Conservation (phyloP, 2,888 invertebrate genomes). For the Glaucopsyche alexis region DNA sequence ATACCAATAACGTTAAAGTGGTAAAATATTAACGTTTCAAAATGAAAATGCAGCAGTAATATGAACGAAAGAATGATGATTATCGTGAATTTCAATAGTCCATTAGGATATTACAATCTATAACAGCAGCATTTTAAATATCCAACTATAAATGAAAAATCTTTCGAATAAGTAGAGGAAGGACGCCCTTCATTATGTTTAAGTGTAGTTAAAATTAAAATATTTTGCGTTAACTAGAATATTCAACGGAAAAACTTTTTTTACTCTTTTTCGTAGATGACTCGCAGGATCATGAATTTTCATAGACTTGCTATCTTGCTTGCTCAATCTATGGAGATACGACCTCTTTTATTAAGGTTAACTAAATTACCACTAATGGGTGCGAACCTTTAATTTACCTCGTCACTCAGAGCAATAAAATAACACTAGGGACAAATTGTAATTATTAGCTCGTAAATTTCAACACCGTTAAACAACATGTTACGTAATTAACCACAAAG, state of each 20-base stretch:
- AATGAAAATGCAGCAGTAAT: neutral
- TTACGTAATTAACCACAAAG: slow-evolving; percentile 32
- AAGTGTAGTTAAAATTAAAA: neutral
- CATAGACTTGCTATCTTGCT: neutral
- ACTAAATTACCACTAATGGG: slow-evolving; percentile 62
- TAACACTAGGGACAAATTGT: slow-evolving; percentile 17
- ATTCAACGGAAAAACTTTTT: neutral
- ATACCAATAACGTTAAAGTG: too few species aligned
- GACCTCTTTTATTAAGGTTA: slow-evolving; percentile 66
- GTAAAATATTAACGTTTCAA: neutral
- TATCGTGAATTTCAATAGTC: neutral
- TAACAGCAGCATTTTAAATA: neutral
- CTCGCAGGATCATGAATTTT: neutral
- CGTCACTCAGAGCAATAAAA: slow-evolving; percentile 23
- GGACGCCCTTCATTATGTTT: neutral
- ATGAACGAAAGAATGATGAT: neutral
- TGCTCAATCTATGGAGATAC: slow-evolving; percentile 6
- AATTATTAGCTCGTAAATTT: slow-evolving; percentile 28
- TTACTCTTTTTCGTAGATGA: neutral
- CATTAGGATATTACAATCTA: neutral
- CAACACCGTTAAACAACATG: slow-evolving; percentile 18
- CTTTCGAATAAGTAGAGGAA: neutral
- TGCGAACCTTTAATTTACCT: slow-evolving; percentile 28
- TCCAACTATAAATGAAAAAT: neutral
- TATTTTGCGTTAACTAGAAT: neutral